phyloP scores from a whole-genome alignment of 2,888 invertebrate species.

The Agonopterix arenella region DNA sequence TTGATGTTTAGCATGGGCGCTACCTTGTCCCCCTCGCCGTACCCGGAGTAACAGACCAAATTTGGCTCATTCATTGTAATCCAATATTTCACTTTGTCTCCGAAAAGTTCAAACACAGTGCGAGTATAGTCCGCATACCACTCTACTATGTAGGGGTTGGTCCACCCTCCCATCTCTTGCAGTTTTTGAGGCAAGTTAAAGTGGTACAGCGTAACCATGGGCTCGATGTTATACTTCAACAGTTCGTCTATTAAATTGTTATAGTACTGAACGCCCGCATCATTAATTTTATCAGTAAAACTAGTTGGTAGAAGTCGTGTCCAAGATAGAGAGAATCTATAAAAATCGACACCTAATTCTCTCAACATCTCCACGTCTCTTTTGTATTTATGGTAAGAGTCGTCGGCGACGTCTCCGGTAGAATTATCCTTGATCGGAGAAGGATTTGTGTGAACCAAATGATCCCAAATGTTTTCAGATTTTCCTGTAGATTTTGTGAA shows the following conservation, averaged over 20 bases:
- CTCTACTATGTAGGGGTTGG: constrained; percentile 52
- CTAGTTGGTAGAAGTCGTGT: constrained; percentile 78
- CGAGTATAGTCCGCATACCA: constrained; percentile 65
- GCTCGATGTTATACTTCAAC: constrained; percentile 74
- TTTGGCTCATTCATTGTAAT: constrained; percentile 76
- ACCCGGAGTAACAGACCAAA: constrained; percentile 47
- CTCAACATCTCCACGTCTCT: constrained; percentile 67
- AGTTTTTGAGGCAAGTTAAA: constrained; percentile 71
- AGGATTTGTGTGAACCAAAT: constrained; percentile 58
- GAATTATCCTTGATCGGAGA: constrained; percentile 66
- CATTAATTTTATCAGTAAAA: constrained; percentile 68
- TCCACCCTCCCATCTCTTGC: constrained; percentile 71
- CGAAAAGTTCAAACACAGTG: constrained; percentile 48
- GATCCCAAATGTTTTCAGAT: constrained; percentile 79
- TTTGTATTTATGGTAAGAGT: constrained; percentile 76
- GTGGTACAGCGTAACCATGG: constrained; percentile 73
- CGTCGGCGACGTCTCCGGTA: constrained; percentile 76
- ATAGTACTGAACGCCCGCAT: constrained; percentile 44
- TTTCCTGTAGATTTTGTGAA: constrained; percentile 44
- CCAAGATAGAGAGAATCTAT: constrained; percentile 80
- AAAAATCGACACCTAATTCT: constrained; percentile 62
- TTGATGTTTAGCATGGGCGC: constrained; percentile 41
- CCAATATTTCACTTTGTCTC: constrained; percentile 68
- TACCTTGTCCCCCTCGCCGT: constrained; percentile 32
- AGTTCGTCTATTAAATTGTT: constrained; percentile 68